phyloP scores from a whole-genome alignment of 2,797 vertebrate species.

The Jordanella pulchra region DNA sequence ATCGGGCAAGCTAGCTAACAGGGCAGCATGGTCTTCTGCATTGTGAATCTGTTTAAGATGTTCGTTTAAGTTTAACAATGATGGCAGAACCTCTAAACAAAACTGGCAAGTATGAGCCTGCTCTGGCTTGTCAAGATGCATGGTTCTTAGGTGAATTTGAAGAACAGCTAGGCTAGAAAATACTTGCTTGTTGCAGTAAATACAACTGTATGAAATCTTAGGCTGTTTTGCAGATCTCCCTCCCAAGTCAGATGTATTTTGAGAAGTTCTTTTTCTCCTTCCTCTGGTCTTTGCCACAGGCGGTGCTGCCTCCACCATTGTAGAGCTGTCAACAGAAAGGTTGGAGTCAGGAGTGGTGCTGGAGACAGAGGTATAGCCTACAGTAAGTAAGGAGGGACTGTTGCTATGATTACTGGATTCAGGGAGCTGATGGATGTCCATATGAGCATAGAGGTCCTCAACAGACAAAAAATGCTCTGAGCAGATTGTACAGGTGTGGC shows the following conservation, averaged over 20 bases:
- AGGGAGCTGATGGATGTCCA: constrained; percentile 96
- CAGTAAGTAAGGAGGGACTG: constrained; percentile 94
- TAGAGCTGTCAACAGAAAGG: constrained; percentile 96
- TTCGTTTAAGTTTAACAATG: constrained; percentile 95
- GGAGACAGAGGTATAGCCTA: constrained; percentile 97
- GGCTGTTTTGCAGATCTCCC: constrained; percentile 90
- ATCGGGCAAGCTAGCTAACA: constrained; percentile 89
- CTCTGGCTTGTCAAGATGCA: constrained; percentile 97
- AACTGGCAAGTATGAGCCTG: constrained; percentile 98
- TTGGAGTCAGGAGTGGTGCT: constrained; percentile 99
- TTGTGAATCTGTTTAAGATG: constrained; percentile 97
- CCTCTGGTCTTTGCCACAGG: constrained; percentile 90
- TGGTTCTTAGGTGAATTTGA: constrained; percentile 97
- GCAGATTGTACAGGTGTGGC: constrained; percentile 90
- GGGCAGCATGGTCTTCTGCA: constrained; percentile 86
- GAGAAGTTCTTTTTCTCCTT: constrained; percentile 89
- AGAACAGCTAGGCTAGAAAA: constrained; percentile 96
- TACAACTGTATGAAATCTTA: constrained; percentile 95
- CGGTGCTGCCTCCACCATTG: constrained; percentile 91
- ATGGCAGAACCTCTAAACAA: constrained; percentile 96
- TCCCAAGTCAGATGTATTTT: constrained; percentile 86
- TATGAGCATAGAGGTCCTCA: constrained; percentile 96
- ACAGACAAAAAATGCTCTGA: constrained; percentile 93
- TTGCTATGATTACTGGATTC: constrained; percentile 98
- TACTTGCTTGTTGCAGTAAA: constrained; percentile 97